These are phyloP conservation scores for Gambelia wislizenii DNA, from an alignment of 2,797 vertebrate species.

Conservation along the genomic window DNA sequence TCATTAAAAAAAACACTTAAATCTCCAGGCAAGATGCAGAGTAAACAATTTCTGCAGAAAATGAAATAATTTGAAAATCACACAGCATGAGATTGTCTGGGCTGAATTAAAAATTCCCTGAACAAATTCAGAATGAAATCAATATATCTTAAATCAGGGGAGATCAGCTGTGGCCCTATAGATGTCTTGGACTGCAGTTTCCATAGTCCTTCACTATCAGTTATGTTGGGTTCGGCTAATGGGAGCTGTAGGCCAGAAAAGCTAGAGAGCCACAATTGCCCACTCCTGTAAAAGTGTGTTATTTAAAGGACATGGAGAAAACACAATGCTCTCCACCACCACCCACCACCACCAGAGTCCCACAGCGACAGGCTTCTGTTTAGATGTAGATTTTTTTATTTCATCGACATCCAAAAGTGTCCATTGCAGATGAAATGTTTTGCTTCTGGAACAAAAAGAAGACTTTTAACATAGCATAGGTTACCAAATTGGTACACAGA, in stretches of 20 bases:
- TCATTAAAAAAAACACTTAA: neutral
- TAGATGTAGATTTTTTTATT: neutral
- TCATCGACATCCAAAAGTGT: neutral
- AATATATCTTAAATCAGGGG: too few species aligned
- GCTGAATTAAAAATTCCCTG: neutral
- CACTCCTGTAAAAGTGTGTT: neutral
- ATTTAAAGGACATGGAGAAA: neutral
- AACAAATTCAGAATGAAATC: too few species aligned
- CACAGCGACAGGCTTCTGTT: neutral
- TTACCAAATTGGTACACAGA: neutral
- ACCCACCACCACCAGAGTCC: too few species aligned
- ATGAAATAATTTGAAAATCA: neutral
- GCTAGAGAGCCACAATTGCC: too few species aligned
- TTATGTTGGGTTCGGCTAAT: too few species aligned
- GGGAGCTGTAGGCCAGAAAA: too few species aligned
- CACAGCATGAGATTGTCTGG: neutral
- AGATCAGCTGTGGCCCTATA: too few species aligned
- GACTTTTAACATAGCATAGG: neutral
- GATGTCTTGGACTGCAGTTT: too few species aligned
- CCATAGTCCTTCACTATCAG: too few species aligned
- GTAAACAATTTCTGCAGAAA: constrained; percentile 42
- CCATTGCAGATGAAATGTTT: neutral
- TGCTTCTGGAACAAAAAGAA: neutral
- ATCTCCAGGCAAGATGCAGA: constrained; percentile 11
- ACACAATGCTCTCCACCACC: neutral